Evolutionary conservation across 2,888 invertebrate species (phyloP).

Genomic region (Hydrotaea diabolus): DNA sequence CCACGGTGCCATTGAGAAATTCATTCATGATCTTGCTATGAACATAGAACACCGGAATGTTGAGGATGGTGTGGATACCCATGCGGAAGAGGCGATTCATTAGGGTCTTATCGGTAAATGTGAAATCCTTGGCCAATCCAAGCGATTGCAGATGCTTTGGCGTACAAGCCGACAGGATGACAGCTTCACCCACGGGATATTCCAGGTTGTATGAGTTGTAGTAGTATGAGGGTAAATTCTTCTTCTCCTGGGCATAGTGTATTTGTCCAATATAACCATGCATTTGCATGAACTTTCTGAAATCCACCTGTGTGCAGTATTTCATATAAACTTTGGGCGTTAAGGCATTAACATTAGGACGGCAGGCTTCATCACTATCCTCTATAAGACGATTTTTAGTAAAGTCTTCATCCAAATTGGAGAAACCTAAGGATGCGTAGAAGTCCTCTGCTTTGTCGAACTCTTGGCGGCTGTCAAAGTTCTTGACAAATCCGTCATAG

Average conservation of each 20-base stretch:
- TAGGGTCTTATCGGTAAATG: constrained; percentile 74
- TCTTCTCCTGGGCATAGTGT: constrained; percentile 77
- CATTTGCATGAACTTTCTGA: constrained; percentile 77
- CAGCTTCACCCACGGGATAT: constrained; percentile 78
- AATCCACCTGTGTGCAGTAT: constrained; percentile 78
- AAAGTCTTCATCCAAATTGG: constrained; percentile 72
- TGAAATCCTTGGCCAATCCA: constrained; percentile 73
- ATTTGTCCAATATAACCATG: constrained; percentile 77
- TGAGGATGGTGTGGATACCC: constrained; percentile 88
- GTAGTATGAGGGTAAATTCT: constrained; percentile 76
- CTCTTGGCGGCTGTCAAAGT: constrained; percentile 73
- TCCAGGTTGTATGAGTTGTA: constrained; percentile 78
- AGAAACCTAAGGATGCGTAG: constrained; percentile 77
- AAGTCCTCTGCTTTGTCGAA: constrained; percentile 76
- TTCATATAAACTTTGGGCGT: constrained; percentile 77
- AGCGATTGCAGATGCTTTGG: constrained; percentile 76
- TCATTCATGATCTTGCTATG: constrained; percentile 87
- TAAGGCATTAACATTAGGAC: constrained; percentile 77
- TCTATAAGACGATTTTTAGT: constrained; percentile 75
- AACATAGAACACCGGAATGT: constrained; percentile 86
- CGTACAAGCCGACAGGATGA: constrained; percentile 77
- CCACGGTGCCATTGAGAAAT: constrained; percentile 84
- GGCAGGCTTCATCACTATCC: constrained; percentile 75
- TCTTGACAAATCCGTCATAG: constrained; percentile 75
- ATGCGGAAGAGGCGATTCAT: constrained; percentile 78